These are phyloP conservation scores for Acrossocheilus wenchowensis DNA, from an alignment of 2,797 vertebrate genomes.

Conservation along the genomic window DNA sequence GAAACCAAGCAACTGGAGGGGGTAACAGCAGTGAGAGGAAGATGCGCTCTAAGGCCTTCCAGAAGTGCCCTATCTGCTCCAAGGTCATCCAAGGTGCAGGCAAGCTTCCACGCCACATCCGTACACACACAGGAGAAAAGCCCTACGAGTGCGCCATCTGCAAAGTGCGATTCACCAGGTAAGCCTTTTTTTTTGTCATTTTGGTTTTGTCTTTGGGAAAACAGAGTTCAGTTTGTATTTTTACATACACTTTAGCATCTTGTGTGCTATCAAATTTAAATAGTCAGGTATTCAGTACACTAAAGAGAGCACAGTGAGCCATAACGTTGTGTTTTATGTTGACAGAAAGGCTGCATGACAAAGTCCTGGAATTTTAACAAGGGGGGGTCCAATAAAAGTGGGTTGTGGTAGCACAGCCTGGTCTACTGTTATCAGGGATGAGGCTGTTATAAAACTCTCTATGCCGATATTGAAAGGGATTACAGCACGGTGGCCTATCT, in stretches of 20 bases:
- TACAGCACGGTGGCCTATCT: slow-evolving; percentile 71
- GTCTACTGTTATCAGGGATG: slow-evolving; percentile 72
- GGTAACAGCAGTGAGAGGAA: slow-evolving; percentile 87
- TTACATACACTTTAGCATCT: not conserved
- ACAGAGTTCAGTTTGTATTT: not conserved
- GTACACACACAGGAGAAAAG: slow-evolving; percentile 98
- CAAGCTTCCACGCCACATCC: slow-evolving; percentile 97
- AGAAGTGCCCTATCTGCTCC: slow-evolving; percentile 98
- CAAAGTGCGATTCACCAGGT: slow-evolving; percentile 99
- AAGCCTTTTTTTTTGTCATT: slow-evolving; percentile 53
- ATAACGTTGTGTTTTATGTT: slow-evolving; percentile 76
- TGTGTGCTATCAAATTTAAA: slow-evolving; percentile 47
- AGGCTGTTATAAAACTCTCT: slow-evolving; percentile 75
- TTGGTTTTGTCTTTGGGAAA: not conserved
- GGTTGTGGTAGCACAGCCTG: slow-evolving; percentile 66
- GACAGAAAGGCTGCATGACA: slow-evolving; percentile 71
- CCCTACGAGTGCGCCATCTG: slow-evolving; percentile 98
- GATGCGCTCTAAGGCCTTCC: slow-evolving; percentile 99
- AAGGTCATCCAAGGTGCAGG: slow-evolving; percentile 99
- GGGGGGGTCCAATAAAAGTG: slow-evolving; percentile 80
- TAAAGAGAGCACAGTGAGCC: slow-evolving; percentile 59
- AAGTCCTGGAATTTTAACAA: slow-evolving; percentile 79
- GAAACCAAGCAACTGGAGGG: slow-evolving; percentile 66
- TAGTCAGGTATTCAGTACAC: slow-evolving; percentile 48
- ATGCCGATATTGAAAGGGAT: slow-evolving; percentile 73